Conservation (phyloP, 2,113 vertebrate genomes). For the Corvus cornix region DNA sequence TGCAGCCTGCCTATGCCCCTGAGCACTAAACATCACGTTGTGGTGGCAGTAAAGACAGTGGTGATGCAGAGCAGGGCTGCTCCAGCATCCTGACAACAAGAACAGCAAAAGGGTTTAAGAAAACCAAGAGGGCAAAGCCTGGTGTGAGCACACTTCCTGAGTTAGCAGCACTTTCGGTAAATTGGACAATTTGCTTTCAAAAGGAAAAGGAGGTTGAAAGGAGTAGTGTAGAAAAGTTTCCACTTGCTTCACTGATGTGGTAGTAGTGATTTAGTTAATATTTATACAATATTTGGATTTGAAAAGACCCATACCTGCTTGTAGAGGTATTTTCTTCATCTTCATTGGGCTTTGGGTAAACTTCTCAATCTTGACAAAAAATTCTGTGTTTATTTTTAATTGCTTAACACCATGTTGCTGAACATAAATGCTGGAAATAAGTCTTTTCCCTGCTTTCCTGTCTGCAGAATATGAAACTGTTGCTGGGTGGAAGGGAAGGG, state of each 20-base stretch:
- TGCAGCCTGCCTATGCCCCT: neutral
- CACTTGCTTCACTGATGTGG: neutral
- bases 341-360: neutral
- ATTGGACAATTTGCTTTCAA: neutral
- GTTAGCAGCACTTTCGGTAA: neutral
- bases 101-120: neutral
- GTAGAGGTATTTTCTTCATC: neutral
- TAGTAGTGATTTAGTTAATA: neutral
- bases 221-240: neutral
- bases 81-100: neutral
- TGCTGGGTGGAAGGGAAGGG: neutral
- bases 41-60: neutral
- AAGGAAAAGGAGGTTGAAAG: neutral
- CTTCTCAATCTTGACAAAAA: neutral
- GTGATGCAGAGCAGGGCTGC: neutral
- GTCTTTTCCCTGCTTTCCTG: constrained; percentile 21
- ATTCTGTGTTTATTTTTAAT: neutral
- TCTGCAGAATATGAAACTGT: neutral
- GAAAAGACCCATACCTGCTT: neutral
- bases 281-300: neutral
- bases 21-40: neutral
- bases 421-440: constrained; percentile 50
- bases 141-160: neutral
- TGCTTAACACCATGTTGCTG: neutral
- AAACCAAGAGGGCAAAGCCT: neutral